Evolutionary conservation across 2,797 vertebrate genomes (phyloP).

Genomic region (Stomatorhinus walkeri): DNA sequence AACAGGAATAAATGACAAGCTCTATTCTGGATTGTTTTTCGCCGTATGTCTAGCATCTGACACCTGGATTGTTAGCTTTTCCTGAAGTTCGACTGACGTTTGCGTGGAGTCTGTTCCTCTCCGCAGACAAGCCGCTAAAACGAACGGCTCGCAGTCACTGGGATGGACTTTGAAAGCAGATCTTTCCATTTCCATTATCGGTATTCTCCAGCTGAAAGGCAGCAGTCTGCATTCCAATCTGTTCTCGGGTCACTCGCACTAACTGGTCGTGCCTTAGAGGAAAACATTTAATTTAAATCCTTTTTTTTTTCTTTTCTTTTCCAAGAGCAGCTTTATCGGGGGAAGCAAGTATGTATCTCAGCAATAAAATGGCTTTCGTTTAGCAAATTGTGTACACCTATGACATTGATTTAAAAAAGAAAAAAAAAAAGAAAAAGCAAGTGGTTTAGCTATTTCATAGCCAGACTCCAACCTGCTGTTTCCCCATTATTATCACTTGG

Average conservation of each 20-base stretch:
- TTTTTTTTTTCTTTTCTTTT: not conserved
- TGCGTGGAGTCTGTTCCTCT: constrained; percentile 28
- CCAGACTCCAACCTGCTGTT: constrained; percentile 25
- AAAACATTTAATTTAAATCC: constrained; percentile 24
- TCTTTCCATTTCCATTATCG: constrained; percentile 29
- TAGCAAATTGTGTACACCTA: constrained; percentile 43
- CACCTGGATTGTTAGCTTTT: constrained; percentile 35
- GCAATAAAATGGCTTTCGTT: constrained; percentile 50
- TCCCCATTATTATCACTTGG: constrained; percentile 1
- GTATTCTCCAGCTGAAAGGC: constrained; percentile 19
- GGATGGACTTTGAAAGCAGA: not conserved
- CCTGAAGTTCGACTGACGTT: constrained; percentile 33
- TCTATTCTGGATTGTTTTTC: constrained; percentile 36
- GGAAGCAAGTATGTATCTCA: constrained; percentile 36
- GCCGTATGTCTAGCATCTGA: constrained; percentile 45
- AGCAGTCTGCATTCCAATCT: constrained; percentile 4
- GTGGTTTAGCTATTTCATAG: constrained; percentile 15
- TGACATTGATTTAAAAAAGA: not conserved
- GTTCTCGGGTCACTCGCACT: constrained; percentile 28
- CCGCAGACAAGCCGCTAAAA: constrained; percentile 35
- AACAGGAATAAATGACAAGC: constrained; percentile 16
- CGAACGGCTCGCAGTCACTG: constrained; percentile 26
- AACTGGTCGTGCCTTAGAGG: constrained; percentile 45
- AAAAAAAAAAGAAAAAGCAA: constrained; percentile 9
- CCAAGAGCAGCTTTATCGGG: constrained; percentile 19